Evolutionary conservation across 2,113 vertebrate genomes (phyloP).

Genomic region (Crotophaga sulcirostris): DNA sequence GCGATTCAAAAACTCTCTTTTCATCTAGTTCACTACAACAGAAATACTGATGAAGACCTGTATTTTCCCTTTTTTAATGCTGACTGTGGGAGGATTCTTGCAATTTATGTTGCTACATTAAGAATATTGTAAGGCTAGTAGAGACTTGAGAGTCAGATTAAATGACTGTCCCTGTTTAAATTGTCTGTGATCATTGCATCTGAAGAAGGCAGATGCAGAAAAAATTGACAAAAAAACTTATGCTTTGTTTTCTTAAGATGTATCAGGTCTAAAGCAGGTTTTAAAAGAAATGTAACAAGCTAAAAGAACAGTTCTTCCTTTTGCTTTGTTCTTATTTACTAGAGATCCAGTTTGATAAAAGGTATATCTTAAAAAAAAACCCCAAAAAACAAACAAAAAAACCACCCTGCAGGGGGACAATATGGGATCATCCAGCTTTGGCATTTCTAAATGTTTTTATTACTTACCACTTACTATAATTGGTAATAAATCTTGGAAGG

Average conservation of each 20-base stretch:
- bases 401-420: not conserved
- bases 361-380: no score
- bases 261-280: not conserved
- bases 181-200: not conserved
- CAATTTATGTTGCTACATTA: not conserved
- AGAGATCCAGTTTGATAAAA: not conserved
- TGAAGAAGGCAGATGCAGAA: not conserved
- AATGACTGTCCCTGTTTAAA: not conserved
- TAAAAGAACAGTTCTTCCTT: not conserved
- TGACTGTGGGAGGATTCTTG: not conserved
- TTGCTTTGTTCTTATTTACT: not conserved
- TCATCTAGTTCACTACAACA: not conserved
- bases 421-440: not conserved
- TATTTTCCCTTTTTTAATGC: not conserved
- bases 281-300: not conserved
- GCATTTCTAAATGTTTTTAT: not conserved
- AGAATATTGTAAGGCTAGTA: not conserved
- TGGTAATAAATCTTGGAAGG: not conserved
- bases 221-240: not conserved
- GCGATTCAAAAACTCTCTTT: not conserved
- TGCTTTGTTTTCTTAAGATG: not conserved
- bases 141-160: not conserved
- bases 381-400: not conserved
- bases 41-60: not conserved
- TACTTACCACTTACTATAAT: not conserved